A percentile compares a stretch with the other conserved stretches of the same genome.
phyloP scores from a whole-genome alignment of 2,888 invertebrate genomes.

The Andrena fulva region DNA sequence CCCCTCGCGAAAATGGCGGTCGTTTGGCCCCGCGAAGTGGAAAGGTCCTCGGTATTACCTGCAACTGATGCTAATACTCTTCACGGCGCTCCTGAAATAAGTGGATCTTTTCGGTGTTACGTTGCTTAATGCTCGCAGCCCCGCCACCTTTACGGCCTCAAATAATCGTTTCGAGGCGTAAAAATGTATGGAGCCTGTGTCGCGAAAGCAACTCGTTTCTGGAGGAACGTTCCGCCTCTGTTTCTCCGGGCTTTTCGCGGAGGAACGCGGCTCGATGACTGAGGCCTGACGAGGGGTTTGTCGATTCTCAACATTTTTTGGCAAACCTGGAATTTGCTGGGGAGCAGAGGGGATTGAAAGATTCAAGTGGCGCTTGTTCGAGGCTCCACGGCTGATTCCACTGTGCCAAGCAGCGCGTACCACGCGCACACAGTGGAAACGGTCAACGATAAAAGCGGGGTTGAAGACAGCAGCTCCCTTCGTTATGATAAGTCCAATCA shows the following conservation, averaged over 20 bases:
- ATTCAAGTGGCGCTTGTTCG: constrained; percentile 15
- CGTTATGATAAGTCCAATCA: too few species aligned
- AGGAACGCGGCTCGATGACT: neutral
- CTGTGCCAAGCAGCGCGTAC: neutral
- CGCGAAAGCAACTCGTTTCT: constrained; percentile 8
- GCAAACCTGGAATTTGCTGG: constrained; percentile 20
- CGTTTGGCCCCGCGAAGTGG: constrained; percentile 5
- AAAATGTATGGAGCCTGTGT: constrained; percentile 17
- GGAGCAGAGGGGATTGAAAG: neutral
- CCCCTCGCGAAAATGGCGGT: constrained; percentile 16
- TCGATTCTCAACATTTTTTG: constrained; percentile 38
- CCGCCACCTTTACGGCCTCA: constrained; percentile 10
- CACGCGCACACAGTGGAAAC: neutral
- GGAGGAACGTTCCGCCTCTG: constrained; percentile 1
- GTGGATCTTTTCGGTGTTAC: neutral
- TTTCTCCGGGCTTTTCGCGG: neutral
- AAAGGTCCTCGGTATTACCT: constrained; percentile 19
- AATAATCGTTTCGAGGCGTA: constrained; percentile 19
- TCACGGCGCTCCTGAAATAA: neutral
- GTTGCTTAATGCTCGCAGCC: neutral
- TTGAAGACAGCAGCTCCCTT: too few species aligned
- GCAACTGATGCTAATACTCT: constrained; percentile 2
- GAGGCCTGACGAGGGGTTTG: neutral
- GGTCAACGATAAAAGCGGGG: neutral
- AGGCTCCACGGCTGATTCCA: neutral